These are phyloP conservation scores for Aythya baeri DNA, from an alignment of 2,113 vertebrate genomes.

Conservation along the genomic window DNA sequence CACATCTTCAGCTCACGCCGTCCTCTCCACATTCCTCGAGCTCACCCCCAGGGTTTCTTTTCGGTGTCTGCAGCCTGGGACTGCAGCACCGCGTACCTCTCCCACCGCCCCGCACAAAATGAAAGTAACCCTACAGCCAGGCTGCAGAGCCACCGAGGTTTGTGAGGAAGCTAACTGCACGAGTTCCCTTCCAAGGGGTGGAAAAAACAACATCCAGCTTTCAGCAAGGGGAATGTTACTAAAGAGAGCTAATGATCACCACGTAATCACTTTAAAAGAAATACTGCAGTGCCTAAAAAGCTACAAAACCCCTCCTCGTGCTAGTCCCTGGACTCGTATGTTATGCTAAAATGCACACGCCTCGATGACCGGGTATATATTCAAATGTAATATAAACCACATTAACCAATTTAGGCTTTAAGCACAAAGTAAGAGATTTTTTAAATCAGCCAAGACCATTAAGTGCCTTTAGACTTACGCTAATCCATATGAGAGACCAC, in stretches of 20 bases:
- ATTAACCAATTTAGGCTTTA: not conserved
- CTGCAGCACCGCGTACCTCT: not conserved
- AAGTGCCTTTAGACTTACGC: not conserved
- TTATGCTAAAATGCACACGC: not conserved
- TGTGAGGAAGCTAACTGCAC: not conserved
- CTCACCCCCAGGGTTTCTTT: not conserved
- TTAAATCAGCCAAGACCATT: not conserved
- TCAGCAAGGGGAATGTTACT: not conserved
- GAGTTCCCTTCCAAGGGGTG: not conserved
- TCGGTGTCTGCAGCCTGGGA: not conserved
- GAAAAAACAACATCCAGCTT: not conserved
- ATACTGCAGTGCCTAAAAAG: not conserved
- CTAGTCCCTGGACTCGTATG: rapidly evolving
- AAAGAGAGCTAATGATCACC: not conserved
- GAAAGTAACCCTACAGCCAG: not conserved
- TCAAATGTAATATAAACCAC: not conserved
- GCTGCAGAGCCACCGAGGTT: not conserved
- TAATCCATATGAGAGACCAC: not conserved
- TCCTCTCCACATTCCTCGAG: not conserved
- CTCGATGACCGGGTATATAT: not conserved
- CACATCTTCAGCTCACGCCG: not conserved
- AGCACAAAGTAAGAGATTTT: not conserved
- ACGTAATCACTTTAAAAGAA: not conserved
- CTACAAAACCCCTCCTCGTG: not conserved
- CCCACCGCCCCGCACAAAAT: not conserved